Evolutionary conservation across 2,797 vertebrate species (phyloP).

Genomic region (Sarcoramphus papa): DNA sequence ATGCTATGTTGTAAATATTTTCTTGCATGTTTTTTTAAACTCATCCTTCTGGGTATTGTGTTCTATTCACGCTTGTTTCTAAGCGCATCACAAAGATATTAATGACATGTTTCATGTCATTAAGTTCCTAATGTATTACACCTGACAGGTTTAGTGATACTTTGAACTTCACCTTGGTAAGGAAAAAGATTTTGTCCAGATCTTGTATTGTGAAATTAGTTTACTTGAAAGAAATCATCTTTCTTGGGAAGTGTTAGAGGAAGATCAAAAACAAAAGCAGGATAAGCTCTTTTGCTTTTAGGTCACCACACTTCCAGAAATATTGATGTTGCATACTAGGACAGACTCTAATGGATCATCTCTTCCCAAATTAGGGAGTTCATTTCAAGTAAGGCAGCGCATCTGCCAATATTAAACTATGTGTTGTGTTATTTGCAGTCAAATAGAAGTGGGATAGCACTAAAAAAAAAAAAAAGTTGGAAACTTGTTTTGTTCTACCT

Average conservation of each 20-base stretch:
- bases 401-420: not conserved
- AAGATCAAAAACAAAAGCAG: not conserved
- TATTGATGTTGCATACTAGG: not conserved
- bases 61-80: not conserved
- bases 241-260: not conserved
- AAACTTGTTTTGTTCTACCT: not conserved
- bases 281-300: not conserved
- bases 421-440: not conserved
- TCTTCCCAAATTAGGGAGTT: not conserved
- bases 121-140: not conserved
- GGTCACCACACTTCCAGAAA: not conserved
- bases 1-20: not conserved
- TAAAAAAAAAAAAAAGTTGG: not conserved
- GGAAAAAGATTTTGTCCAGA: not conserved
- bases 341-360: not conserved
- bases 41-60: not conserved
- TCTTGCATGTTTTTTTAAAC: not conserved
- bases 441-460: not conserved
- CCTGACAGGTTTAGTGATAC: not conserved
- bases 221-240: not conserved
- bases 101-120: not conserved
- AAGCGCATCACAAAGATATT: not conserved
- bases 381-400: not conserved
- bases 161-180: not conserved
- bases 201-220: not conserved